Evolutionary conservation across 2,113 vertebrate species (phyloP), one percentile per base, ranked within the genome.

Genomic region (Danionella cerebrum): DNA sequence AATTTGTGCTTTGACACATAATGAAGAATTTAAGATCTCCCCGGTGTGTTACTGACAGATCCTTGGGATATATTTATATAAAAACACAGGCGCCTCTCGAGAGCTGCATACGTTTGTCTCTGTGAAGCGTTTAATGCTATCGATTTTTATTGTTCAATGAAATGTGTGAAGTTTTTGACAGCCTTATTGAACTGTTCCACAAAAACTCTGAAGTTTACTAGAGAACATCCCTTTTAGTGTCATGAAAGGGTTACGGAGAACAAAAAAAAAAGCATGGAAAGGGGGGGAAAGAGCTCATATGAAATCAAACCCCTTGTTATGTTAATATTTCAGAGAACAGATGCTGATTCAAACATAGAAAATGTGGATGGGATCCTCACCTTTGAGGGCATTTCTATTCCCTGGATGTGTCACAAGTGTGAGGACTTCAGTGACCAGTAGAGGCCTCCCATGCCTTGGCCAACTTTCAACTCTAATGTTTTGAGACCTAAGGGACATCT

Each of bases 391-490:
- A 68, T 73, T 75, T 71, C 67, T 74, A 70, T 74, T 79, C 79
- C 76, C 68, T 54, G 68, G 63, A 69, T 55, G 67, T 57, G 65
- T 36, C 66, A 79, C 72, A 78, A 72, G 74, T 88, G 87, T 86
- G 76, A 86, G 74, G 74, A 85, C 83, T 76, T 69, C 60, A 29
- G 70, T 85, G 82, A 67, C 94, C 96, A 88, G 93, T 86, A 98
- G 94, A 93, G 96, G 94, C 92, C 95, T 97, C 94, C 89, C 91
- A 93, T 90, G 93, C 89, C 91, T 93, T 90, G 86, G 87, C 29
- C 71, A 80, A 78, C 57, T 73, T 64, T 66, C 18, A 29, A 31
- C 29, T 53, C 58, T 59, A 9, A 42, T 59, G 69, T 41, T 78
- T 68, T 48, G 59, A 48, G 44, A 24, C 45, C 42, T 31, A 31